Conservation (phyloP, 2,888 invertebrate species). For the Plebejus anna region DNA sequence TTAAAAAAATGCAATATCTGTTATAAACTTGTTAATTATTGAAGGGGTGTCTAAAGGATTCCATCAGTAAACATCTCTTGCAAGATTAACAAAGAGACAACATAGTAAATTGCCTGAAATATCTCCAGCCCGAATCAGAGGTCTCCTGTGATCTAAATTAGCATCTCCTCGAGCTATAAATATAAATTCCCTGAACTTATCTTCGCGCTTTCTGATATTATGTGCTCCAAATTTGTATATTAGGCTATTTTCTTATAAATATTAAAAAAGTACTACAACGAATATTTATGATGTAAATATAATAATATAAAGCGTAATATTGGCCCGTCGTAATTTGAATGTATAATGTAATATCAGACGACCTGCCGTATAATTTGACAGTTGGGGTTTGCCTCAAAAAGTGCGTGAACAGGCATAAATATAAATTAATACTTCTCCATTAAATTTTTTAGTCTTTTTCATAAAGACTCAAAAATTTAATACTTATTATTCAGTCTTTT, state of each 20-base stretch:
- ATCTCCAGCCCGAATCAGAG: neutral
- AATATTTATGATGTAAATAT: conserved; percentile 19
- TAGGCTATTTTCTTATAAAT: conserved; percentile 24
- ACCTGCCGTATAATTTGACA: conserved; percentile 9
- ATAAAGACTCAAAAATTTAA: neutral
- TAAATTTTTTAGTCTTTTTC: neutral
- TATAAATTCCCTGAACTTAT: conserved; percentile 12
- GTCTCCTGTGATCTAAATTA: neutral
- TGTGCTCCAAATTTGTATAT: conserved; percentile 21
- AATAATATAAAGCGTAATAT: neutral
- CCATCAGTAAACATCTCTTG: no score
- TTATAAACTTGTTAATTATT: no score
- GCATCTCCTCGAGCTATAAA: conserved; percentile 18
- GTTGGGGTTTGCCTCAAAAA: neutral
- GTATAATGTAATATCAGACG: conserved; percentile 14
- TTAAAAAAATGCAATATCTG: no score
- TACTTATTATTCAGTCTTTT: neutral
- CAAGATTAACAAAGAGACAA: neutral
- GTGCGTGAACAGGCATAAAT: conserved; percentile 8
- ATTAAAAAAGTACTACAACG: conserved; percentile 23
- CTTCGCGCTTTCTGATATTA: conserved; percentile 16
- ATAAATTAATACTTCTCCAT: conserved; percentile 1
- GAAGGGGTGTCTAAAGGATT: no score
- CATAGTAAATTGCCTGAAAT: neutral
- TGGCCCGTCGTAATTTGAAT: conserved; percentile 17